phyloP scores from a whole-genome alignment of 2,888 invertebrate species.

The Pterostichus madidus region DNA sequence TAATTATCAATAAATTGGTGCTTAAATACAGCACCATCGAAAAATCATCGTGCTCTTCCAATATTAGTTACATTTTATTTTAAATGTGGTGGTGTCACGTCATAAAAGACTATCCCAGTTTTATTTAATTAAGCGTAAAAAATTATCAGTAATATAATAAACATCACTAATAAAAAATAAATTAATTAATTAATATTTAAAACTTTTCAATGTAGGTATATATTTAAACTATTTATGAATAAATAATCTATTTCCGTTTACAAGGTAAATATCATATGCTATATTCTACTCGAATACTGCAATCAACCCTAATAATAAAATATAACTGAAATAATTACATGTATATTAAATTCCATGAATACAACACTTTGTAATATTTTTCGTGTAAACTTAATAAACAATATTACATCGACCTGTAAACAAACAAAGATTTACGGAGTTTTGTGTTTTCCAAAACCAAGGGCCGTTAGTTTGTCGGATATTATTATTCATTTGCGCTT shows the following conservation, averaged over 20 bases:
- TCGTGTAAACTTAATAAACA: conserved; percentile 59
- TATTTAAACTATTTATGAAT: no score
- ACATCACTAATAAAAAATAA: no score
- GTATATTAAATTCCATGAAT: conserved; percentile 62
- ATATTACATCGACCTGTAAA: conserved; percentile 7
- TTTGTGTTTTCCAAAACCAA: conserved; percentile 72
- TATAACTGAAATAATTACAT: conserved; percentile 55
- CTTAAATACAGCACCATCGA: no score
- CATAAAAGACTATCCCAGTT: no score
- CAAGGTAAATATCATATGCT: not conserved
- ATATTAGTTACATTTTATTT: no score
- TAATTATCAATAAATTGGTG: not conserved
- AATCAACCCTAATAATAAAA: conserved; percentile 65
- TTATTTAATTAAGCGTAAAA: no score
- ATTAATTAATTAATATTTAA: no score
- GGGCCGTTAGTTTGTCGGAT: conserved; percentile 64
- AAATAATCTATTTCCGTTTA: not conserved
- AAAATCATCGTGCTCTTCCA: no score
- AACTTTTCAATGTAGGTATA: no score
- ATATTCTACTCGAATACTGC: conserved; percentile 62
- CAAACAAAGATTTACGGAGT: conserved; percentile 68
- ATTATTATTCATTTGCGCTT: conserved; percentile 55
- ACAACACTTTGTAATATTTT: conserved; percentile 59
- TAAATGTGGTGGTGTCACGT: no score
- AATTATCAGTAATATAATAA: no score